Evolutionary conservation across 2,888 invertebrate genomes (phyloP), one percentile per base, ranked within the genome.

Genomic region (Dyspetes luteomarginatus): DNA sequence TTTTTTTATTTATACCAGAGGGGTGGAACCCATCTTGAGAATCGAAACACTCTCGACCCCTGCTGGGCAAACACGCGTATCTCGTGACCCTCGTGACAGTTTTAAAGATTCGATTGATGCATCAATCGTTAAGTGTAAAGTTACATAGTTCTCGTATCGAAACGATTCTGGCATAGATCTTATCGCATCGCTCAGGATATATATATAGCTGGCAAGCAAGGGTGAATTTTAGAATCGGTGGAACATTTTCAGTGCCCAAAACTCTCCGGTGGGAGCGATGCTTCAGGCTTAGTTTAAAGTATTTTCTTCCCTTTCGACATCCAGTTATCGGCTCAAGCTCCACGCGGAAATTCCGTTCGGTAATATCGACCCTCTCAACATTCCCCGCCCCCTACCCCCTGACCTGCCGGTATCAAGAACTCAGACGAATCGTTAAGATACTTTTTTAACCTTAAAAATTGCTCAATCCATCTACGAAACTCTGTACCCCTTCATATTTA

Each of bases 211-310:
- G 24, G 19, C n/a, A 41, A 48, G 30, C 19, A 17, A 36, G 52
- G 19, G 36, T 28, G 72, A 19, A 68, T 56, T 80, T 76, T 62
- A 72, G 62, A 75, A 24, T 69, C 30, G 15, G 24, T 17, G 12
- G 50, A 75, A 26, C 36, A 64, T 64, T 78, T 36, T 22, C 62
- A 26, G 60, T 81, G 73, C 81, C 77, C 78, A 85, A 86, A 85
- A 83, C 87, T 89, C 90, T 90, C 91, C 86, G 72, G 58, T 73
- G 91, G 91, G 91, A 88, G 84, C 88, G 87, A 91, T 91, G 88
- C 87, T 87, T 91, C 89, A 90, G 87, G 89, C 91, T 91, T 90
- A 90, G 89, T 91, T 91, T 91, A 89, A 90, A 91, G 89, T 91
- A 89, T 90, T 87, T 87, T 74, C 43, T 48, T 58, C 62, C 48